These are phyloP conservation scores for Lasioglossum albipes DNA, from an alignment of 1,140 invertebrate species.

Conservation along the genomic window DNA sequence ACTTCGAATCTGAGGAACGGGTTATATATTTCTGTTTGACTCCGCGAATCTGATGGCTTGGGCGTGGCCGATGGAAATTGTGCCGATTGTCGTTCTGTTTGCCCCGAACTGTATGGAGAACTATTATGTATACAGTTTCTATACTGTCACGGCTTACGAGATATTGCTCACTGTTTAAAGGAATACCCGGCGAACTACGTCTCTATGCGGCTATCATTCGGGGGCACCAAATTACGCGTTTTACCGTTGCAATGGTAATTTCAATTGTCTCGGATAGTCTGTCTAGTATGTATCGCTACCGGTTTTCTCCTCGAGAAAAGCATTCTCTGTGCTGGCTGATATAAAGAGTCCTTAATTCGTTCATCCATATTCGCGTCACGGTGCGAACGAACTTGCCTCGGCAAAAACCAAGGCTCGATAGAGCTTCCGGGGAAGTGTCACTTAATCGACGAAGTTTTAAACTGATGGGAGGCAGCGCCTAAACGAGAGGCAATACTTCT, in stretches of 20 bases:
- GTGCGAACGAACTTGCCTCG: neutral
- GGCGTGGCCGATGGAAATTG: no score
- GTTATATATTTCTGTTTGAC: slow-evolving; percentile 5
- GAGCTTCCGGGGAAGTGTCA: neutral
- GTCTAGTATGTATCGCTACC: no score
- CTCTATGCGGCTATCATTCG: no score
- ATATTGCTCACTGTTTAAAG: no score
- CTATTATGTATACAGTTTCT: neutral
- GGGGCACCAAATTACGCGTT: no score
- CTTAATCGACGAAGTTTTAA: slow-evolving; percentile 34
- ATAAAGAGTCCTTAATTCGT: no score
- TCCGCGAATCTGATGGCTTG: neutral
- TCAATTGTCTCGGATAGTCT: no score
- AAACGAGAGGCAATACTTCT: slow-evolving; percentile 50
- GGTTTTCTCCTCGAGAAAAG: no score
- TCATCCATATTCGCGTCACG: neutral
- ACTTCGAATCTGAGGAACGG: neutral
- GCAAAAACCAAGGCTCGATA: neutral
- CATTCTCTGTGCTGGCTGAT: no score
- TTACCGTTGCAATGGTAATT: no score
- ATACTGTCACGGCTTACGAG: neutral
- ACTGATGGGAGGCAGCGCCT: slow-evolving; percentile 29
- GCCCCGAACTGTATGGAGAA: neutral
- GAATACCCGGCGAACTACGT: no score
- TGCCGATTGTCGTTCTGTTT: slow-evolving; percentile 1